These are phyloP conservation scores for Arremon brunneinucha DNA, from an alignment of 2,797 vertebrate species.

Conservation along the genomic window DNA sequence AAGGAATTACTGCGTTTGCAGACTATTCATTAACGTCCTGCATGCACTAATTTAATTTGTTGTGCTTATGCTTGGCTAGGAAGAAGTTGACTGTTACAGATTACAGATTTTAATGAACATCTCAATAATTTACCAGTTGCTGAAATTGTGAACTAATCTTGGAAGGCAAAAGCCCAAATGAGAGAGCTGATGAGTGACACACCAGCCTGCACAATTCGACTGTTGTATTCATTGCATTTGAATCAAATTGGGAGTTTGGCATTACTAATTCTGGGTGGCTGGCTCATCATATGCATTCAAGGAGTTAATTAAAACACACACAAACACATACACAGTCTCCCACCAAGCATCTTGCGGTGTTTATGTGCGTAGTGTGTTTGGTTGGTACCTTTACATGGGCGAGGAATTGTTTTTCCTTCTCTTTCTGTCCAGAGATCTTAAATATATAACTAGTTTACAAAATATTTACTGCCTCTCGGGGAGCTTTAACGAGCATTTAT, in stretches of 20 bases:
- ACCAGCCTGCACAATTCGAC: constrained; percentile 37
- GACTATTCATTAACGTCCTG: constrained; percentile 10
- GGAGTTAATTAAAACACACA: constrained; percentile 72
- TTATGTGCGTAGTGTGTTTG: constrained; percentile 40
- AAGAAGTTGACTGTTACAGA: constrained; percentile 22
- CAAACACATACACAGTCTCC: constrained; percentile 44
- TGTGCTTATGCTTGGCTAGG: not conserved
- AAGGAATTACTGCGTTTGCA: not conserved
- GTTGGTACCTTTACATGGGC: constrained; percentile 50
- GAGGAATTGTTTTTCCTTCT: constrained; percentile 42
- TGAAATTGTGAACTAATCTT: constrained; percentile 16
- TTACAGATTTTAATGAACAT: constrained; percentile 56
- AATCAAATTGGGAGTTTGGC: constrained; percentile 59
- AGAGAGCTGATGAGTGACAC: constrained; percentile 25
- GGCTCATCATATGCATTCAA: constrained; percentile 61
- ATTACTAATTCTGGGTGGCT: constrained; percentile 58
- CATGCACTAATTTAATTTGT: constrained; percentile 17
- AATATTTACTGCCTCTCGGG: constrained; percentile 62
- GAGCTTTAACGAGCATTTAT: constrained; percentile 56
- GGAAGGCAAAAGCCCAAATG: constrained; percentile 8
- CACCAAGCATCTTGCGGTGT: constrained; percentile 50
- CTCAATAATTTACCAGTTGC: constrained; percentile 50
- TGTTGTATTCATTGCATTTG: constrained; percentile 54
- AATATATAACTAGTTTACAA: constrained; percentile 50
- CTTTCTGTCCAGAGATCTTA: constrained; percentile 48